Conservation (phyloP, 2,888 invertebrate species). For the Acanthoscelides obtectus region DNA sequence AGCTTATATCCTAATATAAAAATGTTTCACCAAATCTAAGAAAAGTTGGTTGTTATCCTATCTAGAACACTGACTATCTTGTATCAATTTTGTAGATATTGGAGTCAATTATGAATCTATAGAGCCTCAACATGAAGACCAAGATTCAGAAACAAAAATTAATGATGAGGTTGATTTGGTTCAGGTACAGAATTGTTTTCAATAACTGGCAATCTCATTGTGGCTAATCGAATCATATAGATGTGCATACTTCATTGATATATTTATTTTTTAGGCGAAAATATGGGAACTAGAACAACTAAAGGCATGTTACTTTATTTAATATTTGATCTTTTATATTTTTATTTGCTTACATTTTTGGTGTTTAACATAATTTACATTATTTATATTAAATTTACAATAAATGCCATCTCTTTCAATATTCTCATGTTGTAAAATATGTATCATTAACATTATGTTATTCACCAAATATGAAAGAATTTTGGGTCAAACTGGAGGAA, state of each 20-base stretch:
- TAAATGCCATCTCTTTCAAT: too few species aligned
- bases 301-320: conserved; percentile 55
- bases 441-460: too few species aligned
- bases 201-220: not conserved
- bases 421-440: too few species aligned
- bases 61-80: not conserved
- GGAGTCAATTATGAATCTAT: conserved; percentile 53
- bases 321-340: conserved; percentile 19
- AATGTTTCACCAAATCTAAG: too few species aligned
- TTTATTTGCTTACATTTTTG: conserved; percentile 19
- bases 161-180: conserved; percentile 39
- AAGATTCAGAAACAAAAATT: conserved; percentile 13
- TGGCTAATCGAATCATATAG: not conserved
- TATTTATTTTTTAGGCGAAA: conserved; percentile 51
- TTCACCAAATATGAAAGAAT: too few species aligned
- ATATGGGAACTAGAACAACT: conserved; percentile 55
- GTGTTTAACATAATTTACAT: too few species aligned
- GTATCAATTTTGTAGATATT: conserved; percentile 28
- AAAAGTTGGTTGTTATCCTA: too few species aligned
- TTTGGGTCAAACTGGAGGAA: too few species aligned
- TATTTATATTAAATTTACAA: too few species aligned
- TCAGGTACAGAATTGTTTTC: conserved; percentile 28
- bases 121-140: conserved; percentile 36
- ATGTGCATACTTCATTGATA: conserved; percentile 1
- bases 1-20: too few species aligned